Percentiles rank a stretch among this genome's conserved stretches.
phyloP scores from a whole-genome alignment of 2,113 vertebrate species.

The Channa argus region DNA sequence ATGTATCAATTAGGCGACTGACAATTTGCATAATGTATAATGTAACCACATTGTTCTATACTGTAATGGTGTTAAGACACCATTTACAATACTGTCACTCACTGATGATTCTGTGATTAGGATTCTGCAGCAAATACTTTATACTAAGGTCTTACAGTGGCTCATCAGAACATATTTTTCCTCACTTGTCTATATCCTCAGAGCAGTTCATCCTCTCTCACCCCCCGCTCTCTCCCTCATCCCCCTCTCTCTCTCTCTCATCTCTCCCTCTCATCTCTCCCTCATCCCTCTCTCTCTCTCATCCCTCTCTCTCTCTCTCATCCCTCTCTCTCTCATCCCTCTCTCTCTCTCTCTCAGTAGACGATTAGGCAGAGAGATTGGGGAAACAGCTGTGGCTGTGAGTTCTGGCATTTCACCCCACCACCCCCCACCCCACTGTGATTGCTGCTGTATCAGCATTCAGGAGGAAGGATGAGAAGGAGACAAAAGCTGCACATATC shows the following conservation, averaged over 20 bases:
- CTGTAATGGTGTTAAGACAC: slow-evolving; percentile 91
- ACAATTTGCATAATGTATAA: slow-evolving; percentile 99
- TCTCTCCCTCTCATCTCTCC: no score
- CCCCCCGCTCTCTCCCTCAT: no score
- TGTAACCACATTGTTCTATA: slow-evolving; percentile 92
- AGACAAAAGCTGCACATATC: slow-evolving; percentile 59
- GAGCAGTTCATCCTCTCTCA: background rate
- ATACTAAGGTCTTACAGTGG: slow-evolving; percentile 16
- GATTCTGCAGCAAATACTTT: slow-evolving; percentile 61
- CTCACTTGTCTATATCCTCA: slow-evolving; percentile 49
- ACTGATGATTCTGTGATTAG: slow-evolving; percentile 69
- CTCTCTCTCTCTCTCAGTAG: slow-evolving; percentile 43
- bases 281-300: no score
- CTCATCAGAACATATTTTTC: slow-evolving; percentile 34
- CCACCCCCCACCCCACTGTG: no score
- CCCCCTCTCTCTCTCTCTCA: no score
- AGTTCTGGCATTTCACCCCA: slow-evolving; percentile 37
- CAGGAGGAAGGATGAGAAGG: slow-evolving; percentile 49
- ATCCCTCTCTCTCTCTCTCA: background rate
- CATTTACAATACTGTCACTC: slow-evolving; percentile 72
- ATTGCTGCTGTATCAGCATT: slow-evolving; percentile 74
- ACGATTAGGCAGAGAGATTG: slow-evolving; percentile 72
- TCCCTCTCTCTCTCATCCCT: no score
- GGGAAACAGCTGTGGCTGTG: slow-evolving; percentile 74
- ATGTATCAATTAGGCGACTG: slow-evolving; percentile 93